Conservation (phyloP, 2,888 invertebrate genomes). For the Seira musarum region DNA sequence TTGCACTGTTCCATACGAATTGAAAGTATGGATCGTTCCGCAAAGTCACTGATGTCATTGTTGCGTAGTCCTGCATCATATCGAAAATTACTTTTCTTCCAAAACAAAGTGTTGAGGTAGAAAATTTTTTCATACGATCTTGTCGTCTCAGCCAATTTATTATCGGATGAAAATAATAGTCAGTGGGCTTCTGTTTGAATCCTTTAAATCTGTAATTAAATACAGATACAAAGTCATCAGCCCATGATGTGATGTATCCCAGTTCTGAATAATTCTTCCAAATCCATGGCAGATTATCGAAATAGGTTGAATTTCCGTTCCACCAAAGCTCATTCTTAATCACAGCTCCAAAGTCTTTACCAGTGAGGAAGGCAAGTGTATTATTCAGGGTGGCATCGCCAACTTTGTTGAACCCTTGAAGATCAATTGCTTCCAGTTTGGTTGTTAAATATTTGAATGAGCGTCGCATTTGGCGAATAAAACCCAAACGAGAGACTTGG, state of each 20-base stretch:
- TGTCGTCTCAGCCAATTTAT: slow-evolving; percentile 3
- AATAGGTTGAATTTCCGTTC: slow-evolving; percentile 59
- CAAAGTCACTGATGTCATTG: slow-evolving; percentile 27
- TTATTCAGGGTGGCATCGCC: slow-evolving; percentile 75
- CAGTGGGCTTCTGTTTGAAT: slow-evolving; percentile 72
- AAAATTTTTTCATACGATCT: too few relatives aligned
- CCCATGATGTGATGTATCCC: slow-evolving; percentile 51
- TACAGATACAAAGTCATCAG: slow-evolving; percentile 46
- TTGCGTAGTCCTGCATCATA: slow-evolving; percentile 30
- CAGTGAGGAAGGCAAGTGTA: slow-evolving; percentile 72
- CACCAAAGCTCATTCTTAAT: slow-evolving; percentile 49
- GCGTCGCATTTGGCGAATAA: slow-evolving; percentile 71
- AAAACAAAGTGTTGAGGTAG: neutral
- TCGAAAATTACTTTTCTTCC: slow-evolving; percentile 28
- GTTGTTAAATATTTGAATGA: slow-evolving; percentile 70
- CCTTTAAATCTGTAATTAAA: slow-evolving; percentile 67
- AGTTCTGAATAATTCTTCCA: slow-evolving; percentile 56
- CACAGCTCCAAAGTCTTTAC: slow-evolving; percentile 62
- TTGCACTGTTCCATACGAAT: slow-evolving; percentile 22
- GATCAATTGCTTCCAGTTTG: slow-evolving; percentile 70
- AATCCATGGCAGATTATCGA: slow-evolving; percentile 57
- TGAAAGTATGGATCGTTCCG: slow-evolving; percentile 42
- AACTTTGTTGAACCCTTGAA: slow-evolving; percentile 72
- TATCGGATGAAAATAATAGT: slow-evolving; percentile 72
- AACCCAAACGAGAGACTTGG: slow-evolving; percentile 71